Conservation (phyloP, 2,888 invertebrate species). For the Anoncus sp. region DNA sequence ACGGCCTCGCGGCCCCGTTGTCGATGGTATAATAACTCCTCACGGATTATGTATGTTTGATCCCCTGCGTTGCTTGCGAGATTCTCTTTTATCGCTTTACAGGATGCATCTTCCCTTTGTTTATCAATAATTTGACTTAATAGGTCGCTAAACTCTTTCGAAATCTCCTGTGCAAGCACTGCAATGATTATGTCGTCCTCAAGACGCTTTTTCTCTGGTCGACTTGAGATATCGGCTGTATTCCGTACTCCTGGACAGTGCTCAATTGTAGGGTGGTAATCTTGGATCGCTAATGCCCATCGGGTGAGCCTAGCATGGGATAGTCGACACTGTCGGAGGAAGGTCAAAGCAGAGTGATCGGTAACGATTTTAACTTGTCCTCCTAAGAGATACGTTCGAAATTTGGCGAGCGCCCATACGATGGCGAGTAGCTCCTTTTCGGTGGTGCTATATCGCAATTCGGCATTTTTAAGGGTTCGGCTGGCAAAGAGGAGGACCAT, state of each 20-base stretch:
- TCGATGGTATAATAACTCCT: background rate
- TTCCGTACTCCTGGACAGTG: conserved; percentile 52
- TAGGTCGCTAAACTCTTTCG: background rate
- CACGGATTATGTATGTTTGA: background rate
- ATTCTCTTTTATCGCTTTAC: background rate
- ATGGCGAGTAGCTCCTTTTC: conserved; percentile 60
- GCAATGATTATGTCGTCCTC: background rate
- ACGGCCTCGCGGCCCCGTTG: background rate
- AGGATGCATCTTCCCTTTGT: too few species aligned
- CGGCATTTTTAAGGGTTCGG: conserved; percentile 46
- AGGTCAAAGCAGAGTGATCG: too few species aligned
- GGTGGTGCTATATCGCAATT: conserved; percentile 45
- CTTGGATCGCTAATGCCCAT: conserved; percentile 43
- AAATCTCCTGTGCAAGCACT: background rate
- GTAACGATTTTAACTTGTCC: too few species aligned
- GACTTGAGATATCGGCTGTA: conserved; percentile 41
- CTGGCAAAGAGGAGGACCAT: conserved; percentile 53
- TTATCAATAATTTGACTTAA: too few species aligned
- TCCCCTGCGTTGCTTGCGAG: too few species aligned
- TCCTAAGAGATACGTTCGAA: too few species aligned
- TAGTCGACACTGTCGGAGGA: too few species aligned
- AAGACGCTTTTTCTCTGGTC: conserved; percentile 1
- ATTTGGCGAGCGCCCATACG: conserved; percentile 55
- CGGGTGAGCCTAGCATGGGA: too few species aligned
- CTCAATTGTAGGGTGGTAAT: conserved; percentile 55